Conservation (phyloP, 2,113 vertebrate species). For the Trematomus loennbergii region DNA sequence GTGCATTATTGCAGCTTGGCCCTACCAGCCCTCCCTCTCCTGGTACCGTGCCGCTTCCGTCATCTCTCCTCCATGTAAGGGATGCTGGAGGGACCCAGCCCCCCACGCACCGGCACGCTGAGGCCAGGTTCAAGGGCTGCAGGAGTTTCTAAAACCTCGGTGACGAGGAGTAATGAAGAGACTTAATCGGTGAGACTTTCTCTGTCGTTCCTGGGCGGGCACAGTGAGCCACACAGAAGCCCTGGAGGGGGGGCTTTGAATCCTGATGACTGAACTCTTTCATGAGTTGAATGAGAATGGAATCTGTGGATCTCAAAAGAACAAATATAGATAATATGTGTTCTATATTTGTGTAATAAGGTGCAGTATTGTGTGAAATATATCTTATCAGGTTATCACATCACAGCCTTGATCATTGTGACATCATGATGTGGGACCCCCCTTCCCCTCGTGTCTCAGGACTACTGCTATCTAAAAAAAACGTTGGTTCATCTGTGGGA, state of each 20-base stretch:
- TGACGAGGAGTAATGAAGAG: not conserved
- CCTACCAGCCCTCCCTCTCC: not conserved
- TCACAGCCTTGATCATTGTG: conserved; percentile 5
- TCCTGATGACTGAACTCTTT: not conserved
- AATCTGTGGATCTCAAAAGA: not conserved
- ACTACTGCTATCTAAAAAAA: conserved; percentile 44
- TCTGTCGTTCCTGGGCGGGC: not conserved
- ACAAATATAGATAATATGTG: not conserved
- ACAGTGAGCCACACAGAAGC: too few species aligned
- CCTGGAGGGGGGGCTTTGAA: not conserved
- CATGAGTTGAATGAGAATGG: not conserved
- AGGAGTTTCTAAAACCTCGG: not conserved
- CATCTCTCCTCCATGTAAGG: not conserved
- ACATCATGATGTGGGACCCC: conserved; percentile 13
- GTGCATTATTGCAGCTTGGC: not conserved
- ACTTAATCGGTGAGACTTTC: not conserved
- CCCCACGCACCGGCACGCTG: conserved; percentile 3
- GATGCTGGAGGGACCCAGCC: conserved; percentile 44
- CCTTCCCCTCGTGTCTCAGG: conserved; percentile 8
- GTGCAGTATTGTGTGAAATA: not conserved
- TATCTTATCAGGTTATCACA: not conserved
- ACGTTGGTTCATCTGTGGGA: conserved; percentile 13
- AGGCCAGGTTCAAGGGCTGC: conserved; percentile 27
- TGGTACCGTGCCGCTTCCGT: conserved; percentile 14
- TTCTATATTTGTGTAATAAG: not conserved